Conservation (phyloP, 2,797 vertebrate genomes). For the Balearica regulorum region DNA sequence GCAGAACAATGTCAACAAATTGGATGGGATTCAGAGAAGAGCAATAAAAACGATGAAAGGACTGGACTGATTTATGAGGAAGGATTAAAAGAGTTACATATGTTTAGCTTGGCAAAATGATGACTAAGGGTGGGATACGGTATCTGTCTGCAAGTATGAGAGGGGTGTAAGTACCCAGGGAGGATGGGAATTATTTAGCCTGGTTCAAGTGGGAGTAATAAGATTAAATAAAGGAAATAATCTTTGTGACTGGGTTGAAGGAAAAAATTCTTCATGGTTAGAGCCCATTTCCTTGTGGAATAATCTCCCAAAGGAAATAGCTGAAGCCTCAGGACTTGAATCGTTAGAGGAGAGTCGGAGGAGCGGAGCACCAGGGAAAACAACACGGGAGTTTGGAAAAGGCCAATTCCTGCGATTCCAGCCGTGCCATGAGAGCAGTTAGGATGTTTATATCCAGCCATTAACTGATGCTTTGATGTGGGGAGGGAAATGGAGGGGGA, state of each 20-base stretch:
- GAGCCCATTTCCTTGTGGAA: background rate
- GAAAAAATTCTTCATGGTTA: background rate
- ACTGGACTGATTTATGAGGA: constrained; percentile 63
- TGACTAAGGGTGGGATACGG: constrained; percentile 33
- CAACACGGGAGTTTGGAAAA: background rate
- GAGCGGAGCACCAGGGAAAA: background rate
- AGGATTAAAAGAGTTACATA: constrained; percentile 59
- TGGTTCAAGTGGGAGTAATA: constrained; percentile 30
- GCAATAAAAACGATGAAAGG: constrained; percentile 64
- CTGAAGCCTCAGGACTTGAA: background rate
- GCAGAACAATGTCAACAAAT: constrained; percentile 52
- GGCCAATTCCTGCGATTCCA: background rate
- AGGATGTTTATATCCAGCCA: background rate
- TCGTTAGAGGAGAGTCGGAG: background rate
- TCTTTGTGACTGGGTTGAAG: constrained; percentile 5
- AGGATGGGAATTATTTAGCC: constrained; percentile 13
- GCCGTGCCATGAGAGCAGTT: background rate
- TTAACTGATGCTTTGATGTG: background rate
- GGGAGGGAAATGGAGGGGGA: background rate
- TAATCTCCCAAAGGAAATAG: constrained; percentile 10
- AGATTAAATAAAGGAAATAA: constrained; percentile 29
- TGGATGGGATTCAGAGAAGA: constrained; percentile 19
- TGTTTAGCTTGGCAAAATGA: constrained; percentile 70
- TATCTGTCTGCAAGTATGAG: constrained; percentile 26
- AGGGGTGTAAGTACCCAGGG: constrained; percentile 12